Percentiles rank a stretch among this genome's conserved stretches.
These are phyloP conservation scores for Tupiocoris notatus DNA, from an alignment of 2,888 invertebrate species.

Conservation along the genomic window DNA sequence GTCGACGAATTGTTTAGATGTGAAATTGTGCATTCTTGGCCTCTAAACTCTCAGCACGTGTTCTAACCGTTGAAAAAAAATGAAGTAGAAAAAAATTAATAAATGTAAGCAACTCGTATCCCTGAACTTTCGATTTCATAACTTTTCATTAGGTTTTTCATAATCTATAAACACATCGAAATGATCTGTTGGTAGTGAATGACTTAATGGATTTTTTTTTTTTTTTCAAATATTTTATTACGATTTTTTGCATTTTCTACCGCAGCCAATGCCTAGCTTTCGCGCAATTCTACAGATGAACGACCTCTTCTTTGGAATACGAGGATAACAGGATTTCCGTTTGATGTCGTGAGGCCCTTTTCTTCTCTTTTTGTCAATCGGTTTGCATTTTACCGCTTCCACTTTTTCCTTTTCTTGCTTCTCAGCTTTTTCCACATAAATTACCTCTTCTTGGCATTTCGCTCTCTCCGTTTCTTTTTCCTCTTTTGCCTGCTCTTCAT, in stretches of 20 bases:
- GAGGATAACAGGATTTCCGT: slow-evolving; percentile 12
- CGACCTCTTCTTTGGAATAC: slow-evolving; percentile 11
- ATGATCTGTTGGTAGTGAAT: too few relatives aligned
- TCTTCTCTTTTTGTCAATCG: background rate
- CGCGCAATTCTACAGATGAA: slow-evolving; percentile 13
- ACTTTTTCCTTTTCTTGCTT: background rate
- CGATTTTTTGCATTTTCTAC: background rate
- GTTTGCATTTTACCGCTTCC: background rate
- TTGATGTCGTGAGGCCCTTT: slow-evolving; percentile 24
- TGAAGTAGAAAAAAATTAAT: too few relatives aligned
- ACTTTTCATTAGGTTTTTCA: too few relatives aligned
- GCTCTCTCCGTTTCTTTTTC: too few relatives aligned
- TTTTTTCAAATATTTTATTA: background rate
- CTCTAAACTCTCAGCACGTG: too few relatives aligned
- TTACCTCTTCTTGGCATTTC: slow-evolving; percentile 8
- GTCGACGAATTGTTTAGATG: too few relatives aligned
- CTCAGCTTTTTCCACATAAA: background rate
- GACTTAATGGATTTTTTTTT: background rate
- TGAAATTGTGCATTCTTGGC: too few relatives aligned
- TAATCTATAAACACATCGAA: too few relatives aligned
- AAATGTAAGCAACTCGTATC: too few relatives aligned
- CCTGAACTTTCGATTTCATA: too few relatives aligned
- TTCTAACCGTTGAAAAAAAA: too few relatives aligned
- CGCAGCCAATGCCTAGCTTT: slow-evolving; percentile 8
- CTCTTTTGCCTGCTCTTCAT: too few relatives aligned